Base-by-base conservation (phyloP, 2,888 invertebrate species). In the Coleophora deauratella region DNA sequence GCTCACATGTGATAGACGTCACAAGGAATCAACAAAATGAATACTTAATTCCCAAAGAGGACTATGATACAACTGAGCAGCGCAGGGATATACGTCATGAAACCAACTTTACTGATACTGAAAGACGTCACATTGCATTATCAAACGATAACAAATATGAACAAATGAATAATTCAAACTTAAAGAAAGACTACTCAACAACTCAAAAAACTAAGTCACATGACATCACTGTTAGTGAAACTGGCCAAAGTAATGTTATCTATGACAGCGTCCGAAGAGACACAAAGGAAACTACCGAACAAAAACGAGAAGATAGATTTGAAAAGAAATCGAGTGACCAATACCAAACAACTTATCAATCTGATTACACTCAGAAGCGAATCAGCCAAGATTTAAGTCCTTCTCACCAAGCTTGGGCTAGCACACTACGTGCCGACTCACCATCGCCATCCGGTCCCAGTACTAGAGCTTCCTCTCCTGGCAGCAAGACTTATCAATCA, bases 321-420 rank as follows among this genome's bases (percentile, higher is more conserved):
- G 70, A 79, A 39, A 70, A 55, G 38, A 75, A 69, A 40, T 64
- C 56, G 1, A 73, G 55, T 38, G 74, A 87, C 41, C 79, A 88
- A 46, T 89, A 89, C 59, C 84, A 88, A 52, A 89, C 90, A 3
- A 90, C 90, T 0, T 90, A 90, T 51, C 82, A 88, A 54, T 74
- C 81, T 32, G 89, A 90, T 52, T 90, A 77, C 51, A 75, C 79
- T 3, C 87, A 81, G 37, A 88, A 86, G 50, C 82, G 80, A 52
- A 87, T 91, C 14, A 90, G 89, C 50, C 87, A 88, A 32, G 91
- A 91, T 41, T 84, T 88, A 55, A 92, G 92, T 60, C 90, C 93
- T 0, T 88, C 91, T 1, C 93, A 93, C 59, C 90, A 92, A 51
- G 92, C 92, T 0, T 93, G 93, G 84, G 93, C 91, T 0, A 88